Percentiles rank a stretch among this genome's conserved stretches.
phyloP scores from a whole-genome alignment of 1,140 invertebrate genomes.

The Belonocnema kinseyi region DNA sequence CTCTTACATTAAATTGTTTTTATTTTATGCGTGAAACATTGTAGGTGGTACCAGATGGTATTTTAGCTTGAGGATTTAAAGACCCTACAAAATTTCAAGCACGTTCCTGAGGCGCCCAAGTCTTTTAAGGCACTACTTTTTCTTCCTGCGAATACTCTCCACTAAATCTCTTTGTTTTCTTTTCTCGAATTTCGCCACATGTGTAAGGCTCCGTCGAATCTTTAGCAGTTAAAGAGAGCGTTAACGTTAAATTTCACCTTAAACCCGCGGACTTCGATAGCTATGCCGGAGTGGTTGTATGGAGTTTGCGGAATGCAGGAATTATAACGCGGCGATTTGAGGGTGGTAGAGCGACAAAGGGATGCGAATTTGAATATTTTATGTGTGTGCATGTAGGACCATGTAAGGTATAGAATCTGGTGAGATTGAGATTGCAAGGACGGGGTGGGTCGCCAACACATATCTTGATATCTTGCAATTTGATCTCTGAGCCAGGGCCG shows the following conservation, averaged over 20 bases:
- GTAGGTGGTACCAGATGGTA: background rate
- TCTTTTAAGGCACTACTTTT: constrained; percentile 14
- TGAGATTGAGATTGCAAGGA: constrained; percentile 35
- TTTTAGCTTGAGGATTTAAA: background rate
- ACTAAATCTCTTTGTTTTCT: constrained; percentile 25
- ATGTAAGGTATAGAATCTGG: constrained; percentile 44
- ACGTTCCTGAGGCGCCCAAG: no score
- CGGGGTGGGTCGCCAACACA: constrained; percentile 65
- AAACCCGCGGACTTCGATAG: constrained; percentile 45
- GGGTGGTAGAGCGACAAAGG: constrained; percentile 37
- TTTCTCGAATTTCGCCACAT: background rate
- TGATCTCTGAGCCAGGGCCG: constrained; percentile 61
- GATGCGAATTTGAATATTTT: constrained; percentile 39
- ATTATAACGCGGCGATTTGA: constrained; percentile 53
- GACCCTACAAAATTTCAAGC: constrained; percentile 4
- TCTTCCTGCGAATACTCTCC: constrained; percentile 26
- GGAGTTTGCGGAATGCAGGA: constrained; percentile 44
- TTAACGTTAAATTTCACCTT: constrained; percentile 42
- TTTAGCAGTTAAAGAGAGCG: constrained; percentile 19
- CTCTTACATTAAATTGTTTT: background rate
- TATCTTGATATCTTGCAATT: constrained; percentile 68
- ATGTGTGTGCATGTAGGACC: constrained; percentile 39
- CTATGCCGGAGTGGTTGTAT: constrained; percentile 49
- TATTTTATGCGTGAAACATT: background rate
- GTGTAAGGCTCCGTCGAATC: constrained; percentile 33